A percentile compares a stretch with the other conserved stretches of the same genome.
Conservation (phyloP, 2,888 invertebrate species). For the Pollenia griseotomentosa region DNA sequence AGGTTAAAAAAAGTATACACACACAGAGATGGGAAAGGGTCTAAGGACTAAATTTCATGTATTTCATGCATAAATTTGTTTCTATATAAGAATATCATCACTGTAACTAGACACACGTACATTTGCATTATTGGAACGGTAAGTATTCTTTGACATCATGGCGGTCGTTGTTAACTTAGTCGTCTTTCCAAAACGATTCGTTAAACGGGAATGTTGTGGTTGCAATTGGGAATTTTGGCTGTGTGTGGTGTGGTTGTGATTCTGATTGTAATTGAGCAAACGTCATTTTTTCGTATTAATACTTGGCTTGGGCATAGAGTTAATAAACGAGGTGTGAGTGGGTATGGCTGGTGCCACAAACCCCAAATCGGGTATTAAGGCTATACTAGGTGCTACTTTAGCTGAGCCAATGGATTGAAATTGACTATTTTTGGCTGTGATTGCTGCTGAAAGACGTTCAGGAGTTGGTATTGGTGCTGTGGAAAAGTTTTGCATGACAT, state of each 20-base stretch:
- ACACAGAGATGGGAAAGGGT: not conserved
- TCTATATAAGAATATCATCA: conserved; percentile 73
- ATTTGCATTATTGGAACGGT: conserved; percentile 69
- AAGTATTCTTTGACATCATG: conserved; percentile 64
- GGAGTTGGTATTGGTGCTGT: conserved; percentile 77
- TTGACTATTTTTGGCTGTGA: conserved; percentile 72
- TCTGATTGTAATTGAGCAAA: conserved; percentile 81
- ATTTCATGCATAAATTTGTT: conserved; percentile 55
- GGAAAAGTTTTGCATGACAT: conserved; percentile 83
- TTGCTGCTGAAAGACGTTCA: conserved; percentile 57
- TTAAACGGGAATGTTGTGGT: conserved; percentile 66
- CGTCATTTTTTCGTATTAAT: conserved; percentile 83
- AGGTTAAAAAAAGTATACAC: conserved; percentile 24
- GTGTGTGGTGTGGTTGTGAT: conserved; percentile 17
- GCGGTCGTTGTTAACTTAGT: conserved; percentile 65
- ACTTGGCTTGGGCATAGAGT: conserved; percentile 81
- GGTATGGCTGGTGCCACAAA: conserved; percentile 85
- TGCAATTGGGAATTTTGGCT: conserved; percentile 60
- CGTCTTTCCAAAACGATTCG: conserved; percentile 60
- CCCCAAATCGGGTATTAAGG: conserved; percentile 86
- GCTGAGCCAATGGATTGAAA: conserved; percentile 80
- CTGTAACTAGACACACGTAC: conserved; percentile 69
- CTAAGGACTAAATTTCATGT: conserved; percentile 56
- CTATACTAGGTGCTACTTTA: conserved; percentile 84
- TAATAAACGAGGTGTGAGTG: conserved; percentile 82